Conservation (phyloP, 2,888 invertebrate species). For the Athalia circularis region DNA sequence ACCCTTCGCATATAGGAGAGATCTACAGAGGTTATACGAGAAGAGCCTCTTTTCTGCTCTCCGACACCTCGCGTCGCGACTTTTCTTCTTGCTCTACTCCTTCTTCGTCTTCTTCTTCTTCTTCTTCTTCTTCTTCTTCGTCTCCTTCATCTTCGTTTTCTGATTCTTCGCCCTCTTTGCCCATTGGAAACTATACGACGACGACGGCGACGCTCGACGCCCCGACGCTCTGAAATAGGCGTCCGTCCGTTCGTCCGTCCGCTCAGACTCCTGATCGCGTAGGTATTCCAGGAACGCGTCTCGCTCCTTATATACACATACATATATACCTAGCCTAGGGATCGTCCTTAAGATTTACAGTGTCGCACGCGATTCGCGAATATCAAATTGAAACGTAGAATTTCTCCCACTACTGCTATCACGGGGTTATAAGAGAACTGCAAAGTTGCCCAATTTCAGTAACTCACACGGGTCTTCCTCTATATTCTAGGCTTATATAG, state of each 20-base stretch:
- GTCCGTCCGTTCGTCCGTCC: background rate
- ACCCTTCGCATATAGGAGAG: too few relatives aligned
- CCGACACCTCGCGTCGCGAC: background rate
- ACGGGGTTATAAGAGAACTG: slow-evolving; percentile 28
- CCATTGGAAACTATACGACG: background rate
- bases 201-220: background rate
- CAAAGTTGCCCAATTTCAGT: slow-evolving; percentile 46
- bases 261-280: slow-evolving; percentile 8
- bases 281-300: slow-evolving; percentile 38
- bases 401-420: slow-evolving; percentile 31
- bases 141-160: background rate
- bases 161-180: background rate
- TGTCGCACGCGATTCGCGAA: slow-evolving; percentile 49
- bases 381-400: slow-evolving; percentile 63
- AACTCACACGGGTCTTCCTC: slow-evolving; percentile 37
- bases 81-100: background rate
- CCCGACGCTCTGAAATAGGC: slow-evolving; percentile 6
- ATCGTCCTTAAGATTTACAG: slow-evolving; percentile 45
- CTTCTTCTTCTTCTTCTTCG: background rate
- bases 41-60: slow-evolving; percentile 1
- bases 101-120: background rate
- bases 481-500: slow-evolving; percentile 20
- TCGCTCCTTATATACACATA: slow-evolving; percentile 3
- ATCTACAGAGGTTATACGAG: too few relatives aligned
- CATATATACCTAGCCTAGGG: slow-evolving; percentile 23